Evolutionary conservation across 2,113 vertebrate genomes (phyloP), one percentile per base, ranked within the genome.

Genomic region (Forbesichthys papilliferus): DNA sequence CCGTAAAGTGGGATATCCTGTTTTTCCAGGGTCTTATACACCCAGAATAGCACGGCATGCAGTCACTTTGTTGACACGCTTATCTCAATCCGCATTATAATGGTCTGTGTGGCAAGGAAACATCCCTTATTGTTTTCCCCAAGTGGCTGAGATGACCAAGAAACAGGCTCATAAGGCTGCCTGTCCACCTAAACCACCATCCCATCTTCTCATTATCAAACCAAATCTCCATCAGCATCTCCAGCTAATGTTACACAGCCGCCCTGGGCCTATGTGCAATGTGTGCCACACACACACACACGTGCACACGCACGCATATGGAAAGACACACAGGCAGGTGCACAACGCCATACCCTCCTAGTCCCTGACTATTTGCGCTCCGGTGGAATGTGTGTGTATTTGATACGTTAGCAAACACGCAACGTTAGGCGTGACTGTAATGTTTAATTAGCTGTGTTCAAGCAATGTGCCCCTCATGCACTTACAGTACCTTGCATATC

Each of bases 1-100:
- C 86, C 84, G 87, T 85, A 88, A 80, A 82, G 73, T 68, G 83
- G 85, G 77, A 86, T 85, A 88, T 91, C 88, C 89, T 88, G 87
- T 91, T 91, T 87, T 91, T 84, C 77, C 81, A 76, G 51, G 77
- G 71, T 82, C 85, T 81, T 74, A 81, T 84, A 18, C 36, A 84
- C 86, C 77, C 54, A 84, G 79, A 90, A 88, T 90, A 89, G 89
- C 79, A 1, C n/a, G 51, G 73, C 81, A 75, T 76, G 78, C 71
- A 76, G 66, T 49, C 76, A n/a, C 75, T 73, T 61, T 70, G 74
- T 87, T 88, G 81, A 82, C 67, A 66, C 75, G 77, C 74, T 84
- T 80, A 85, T 86, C 82, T 27, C 68, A 68, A 71, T 62, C 69
- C 14, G 58, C 73, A 69, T 77, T 82, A 68, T 74, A 69, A 77